phyloP scores from a whole-genome alignment of 1,140 invertebrate genomes.

The Drosophila subobscura region DNA sequence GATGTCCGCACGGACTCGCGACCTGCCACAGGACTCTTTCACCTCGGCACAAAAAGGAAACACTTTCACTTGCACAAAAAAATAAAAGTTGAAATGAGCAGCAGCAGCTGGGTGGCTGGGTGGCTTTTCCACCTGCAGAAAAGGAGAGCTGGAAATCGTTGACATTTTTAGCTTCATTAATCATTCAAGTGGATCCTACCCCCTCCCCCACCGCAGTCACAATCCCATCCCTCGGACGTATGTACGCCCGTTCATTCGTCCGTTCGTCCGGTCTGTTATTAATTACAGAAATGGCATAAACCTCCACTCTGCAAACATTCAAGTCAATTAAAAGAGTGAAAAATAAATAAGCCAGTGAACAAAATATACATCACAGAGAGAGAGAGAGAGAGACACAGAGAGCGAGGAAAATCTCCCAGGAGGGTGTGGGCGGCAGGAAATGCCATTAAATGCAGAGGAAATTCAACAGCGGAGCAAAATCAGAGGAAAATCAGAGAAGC shows the following conservation, averaged over 20 bases:
- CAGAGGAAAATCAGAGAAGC: conserved; percentile 7
- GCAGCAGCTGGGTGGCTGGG: neutral
- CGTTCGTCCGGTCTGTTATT: conserved; percentile 36
- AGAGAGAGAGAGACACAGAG: neutral
- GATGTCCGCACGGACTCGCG: conserved; percentile 27
- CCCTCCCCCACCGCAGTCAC: too few species aligned
- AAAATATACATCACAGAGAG: conserved; percentile 4
- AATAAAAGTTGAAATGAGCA: too few species aligned
- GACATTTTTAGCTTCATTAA: conserved; percentile 63
- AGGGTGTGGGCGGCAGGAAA: neutral
- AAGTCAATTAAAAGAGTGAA: conserved; percentile 43
- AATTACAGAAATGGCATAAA: conserved; percentile 58
- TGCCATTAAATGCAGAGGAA: conserved; percentile 4
- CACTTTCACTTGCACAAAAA: too few species aligned
- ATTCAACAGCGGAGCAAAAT: conserved; percentile 11
- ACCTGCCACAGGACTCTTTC: conserved; percentile 7
- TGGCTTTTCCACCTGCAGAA: neutral
- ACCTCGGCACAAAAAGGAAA: too few species aligned
- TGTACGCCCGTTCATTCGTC: neutral
- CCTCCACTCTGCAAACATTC: conserved; percentile 55
- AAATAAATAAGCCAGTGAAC: conserved; percentile 14
- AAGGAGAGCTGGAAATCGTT: conserved; percentile 23
- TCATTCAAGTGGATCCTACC: conserved; percentile 42
- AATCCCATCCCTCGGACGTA: too few species aligned
- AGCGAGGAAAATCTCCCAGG: neutral